Conservation (phyloP, 2,113 vertebrate species). For the Ciconia boyciana region DNA sequence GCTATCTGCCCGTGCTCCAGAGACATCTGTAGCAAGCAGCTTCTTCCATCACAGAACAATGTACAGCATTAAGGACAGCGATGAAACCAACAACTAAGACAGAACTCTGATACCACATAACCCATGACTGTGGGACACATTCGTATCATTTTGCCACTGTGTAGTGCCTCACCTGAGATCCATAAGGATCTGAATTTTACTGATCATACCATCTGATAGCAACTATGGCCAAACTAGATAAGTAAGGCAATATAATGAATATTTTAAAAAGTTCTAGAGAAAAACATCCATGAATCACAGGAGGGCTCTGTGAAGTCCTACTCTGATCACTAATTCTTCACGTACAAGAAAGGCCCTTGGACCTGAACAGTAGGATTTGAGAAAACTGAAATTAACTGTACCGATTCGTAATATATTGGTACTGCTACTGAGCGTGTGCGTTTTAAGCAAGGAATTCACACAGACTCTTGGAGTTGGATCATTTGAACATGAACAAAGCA, state of each 20-base stretch:
- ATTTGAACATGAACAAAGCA: neutral
- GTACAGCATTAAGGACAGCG: neutral
- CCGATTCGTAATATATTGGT: neutral
- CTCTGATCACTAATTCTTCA: neutral
- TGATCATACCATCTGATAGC: neutral
- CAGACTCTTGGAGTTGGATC: neutral
- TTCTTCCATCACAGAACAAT: neutral
- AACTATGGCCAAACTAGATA: neutral
- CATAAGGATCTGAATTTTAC: neutral
- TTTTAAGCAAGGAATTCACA: neutral
- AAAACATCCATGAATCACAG: neutral
- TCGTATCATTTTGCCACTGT: neutral
- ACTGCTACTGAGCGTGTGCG: rapidly evolving
- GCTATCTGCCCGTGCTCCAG: neutral
- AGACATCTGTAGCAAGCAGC: neutral
- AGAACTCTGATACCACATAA: neutral
- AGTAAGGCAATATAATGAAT: neutral
- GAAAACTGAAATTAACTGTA: neutral
- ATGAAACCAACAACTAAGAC: neutral
- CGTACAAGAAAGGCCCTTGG: neutral
- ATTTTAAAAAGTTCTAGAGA: neutral
- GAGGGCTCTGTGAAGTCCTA: neutral
- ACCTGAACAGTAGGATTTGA: neutral
- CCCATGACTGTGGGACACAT: rapidly evolving
- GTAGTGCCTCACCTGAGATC: rapidly evolving